Base-by-base conservation (phyloP, 2,888 invertebrate species). In the Sesia bembeciformis region DNA sequence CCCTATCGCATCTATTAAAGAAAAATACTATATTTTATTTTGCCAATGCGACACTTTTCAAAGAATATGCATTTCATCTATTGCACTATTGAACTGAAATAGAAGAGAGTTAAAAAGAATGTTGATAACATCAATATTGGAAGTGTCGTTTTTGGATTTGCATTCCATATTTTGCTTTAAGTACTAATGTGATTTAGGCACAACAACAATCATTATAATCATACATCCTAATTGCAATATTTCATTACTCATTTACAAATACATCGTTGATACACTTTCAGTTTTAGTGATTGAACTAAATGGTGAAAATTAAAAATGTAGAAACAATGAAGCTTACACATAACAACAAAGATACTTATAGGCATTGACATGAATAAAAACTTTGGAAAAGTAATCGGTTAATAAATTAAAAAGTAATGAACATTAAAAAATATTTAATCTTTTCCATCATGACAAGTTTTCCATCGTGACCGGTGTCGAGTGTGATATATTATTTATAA, bases 71-170 rank as follows among this genome's bases (percentile, higher is more conserved):
- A 23, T 23, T 63, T 68, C 65, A 74, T 67, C 65, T 85, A 87
- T 87, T 88, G 86, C 88, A 88, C 85, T 82, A 78, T 70, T 78
- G 76, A 72, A 8, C 8, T 46, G 43, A 23, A 23, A 23, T 23
- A 70, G 64, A 59, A 59, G 53, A 55, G 52, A 42, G 54, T 59
- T 53, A 40, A 53, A 57, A 56, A 59, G 51, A 57, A 54, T 4
- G 23, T 46, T 46, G 5, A 46, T 8, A 46, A 46, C 46, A 46
- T 46, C 23, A 23, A 1, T 46, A 46, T n/a, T 46, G 46, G 46
- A 46, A 46, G 46, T 7, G 41, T 5, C 41, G 7, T 41, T 41
- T 7, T 5, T 5, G 41, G 41, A 41, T 7, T 7, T 5, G 3
- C 7, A 7, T 23, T 41, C 41, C 41, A 46, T 46, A 23, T 46